Base-by-base conservation (phyloP, 2,113 vertebrate species). In the Speoplatyrhinus poulsoni region DNA sequence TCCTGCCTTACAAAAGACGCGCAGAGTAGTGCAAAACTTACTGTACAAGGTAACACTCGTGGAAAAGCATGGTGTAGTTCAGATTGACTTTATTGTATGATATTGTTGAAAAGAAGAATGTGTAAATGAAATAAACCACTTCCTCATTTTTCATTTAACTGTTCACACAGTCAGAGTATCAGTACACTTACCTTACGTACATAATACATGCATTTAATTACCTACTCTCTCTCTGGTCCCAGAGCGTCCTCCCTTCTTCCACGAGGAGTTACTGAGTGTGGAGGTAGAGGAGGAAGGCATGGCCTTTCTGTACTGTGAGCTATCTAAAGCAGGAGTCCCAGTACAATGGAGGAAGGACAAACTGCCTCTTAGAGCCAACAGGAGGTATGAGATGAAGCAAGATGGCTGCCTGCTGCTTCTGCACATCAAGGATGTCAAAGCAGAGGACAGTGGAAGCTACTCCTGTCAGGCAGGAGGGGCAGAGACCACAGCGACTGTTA, bases 1-100 rank as follows among this genome's bases (percentile, higher is more conserved):
- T 88, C 80, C 48, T 98, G 96, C 52, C 83, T 92, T 69, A 95
- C 90, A 52, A 94, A 94, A 4, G 94, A 95, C 67, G 87, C 92
- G 81, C 94, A 78, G 0, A 95, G 89, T 67, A 78, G 74, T 36
- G 94, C 94, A 19, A 93, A 84, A 3, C 91, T 99, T 9, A 92
- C 77, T 0, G 93, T 99, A 55, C 95, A 86, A 90, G 97, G 97
- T 95, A 90, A 83, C 82, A 17, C 56, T 3, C 5, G 12, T 32
- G 10, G 11, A 58, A 32, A 58, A 5, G 56, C 19, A 26, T 26
- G 26, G 26, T 26, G 26, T 26, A 26, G 0, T 32, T 5, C 36
- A 41, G 36, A 41, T 7, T 41, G 36, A 6, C 4, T 41, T 41
- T 41, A 8, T 41, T 41, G 4, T 41, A 41, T 41, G 36, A 41